Conservation (phyloP, 1,140 invertebrate genomes). For the Formica selysi region DNA sequence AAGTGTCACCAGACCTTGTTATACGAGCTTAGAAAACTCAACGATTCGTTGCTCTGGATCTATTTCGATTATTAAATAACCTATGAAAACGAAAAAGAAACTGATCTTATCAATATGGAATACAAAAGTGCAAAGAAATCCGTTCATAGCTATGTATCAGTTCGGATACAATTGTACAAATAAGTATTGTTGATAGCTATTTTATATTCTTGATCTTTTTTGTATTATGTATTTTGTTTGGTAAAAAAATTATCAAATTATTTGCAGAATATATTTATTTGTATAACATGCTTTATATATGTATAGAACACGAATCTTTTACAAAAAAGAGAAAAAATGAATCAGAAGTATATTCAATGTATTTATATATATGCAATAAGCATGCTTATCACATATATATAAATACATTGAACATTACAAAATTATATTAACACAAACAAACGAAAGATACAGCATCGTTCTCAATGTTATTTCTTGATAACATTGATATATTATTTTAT, state of each 20-base stretch:
- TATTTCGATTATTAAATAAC: background rate
- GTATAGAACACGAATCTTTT: too few relatives aligned
- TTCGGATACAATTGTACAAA: constrained; percentile 25
- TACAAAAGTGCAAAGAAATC: background rate
- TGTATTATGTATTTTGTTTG: background rate
- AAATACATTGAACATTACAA: background rate
- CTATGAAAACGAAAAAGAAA: background rate
- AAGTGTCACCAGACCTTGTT: constrained; percentile 16
- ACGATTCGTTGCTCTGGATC: background rate
- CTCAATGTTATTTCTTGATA: background rate
- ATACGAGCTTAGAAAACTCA: constrained; percentile 33
- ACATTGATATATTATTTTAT: background rate
- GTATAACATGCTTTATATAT: too few relatives aligned
- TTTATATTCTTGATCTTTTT: background rate
- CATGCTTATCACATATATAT: background rate
- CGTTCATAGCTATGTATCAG: background rate
- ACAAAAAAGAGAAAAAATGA: too few relatives aligned
- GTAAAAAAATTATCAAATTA: background rate
- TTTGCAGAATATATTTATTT: constrained; percentile 4
- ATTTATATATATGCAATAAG: too few relatives aligned
- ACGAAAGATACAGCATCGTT: background rate
- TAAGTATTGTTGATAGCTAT: constrained; percentile 18
- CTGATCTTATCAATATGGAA: background rate
- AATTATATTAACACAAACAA: background rate
- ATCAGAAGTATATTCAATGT: too few relatives aligned